These are phyloP conservation scores for Dipodomys spectabilis DNA, from an alignment of 2,113 vertebrate species.

Conservation along the genomic window DNA sequence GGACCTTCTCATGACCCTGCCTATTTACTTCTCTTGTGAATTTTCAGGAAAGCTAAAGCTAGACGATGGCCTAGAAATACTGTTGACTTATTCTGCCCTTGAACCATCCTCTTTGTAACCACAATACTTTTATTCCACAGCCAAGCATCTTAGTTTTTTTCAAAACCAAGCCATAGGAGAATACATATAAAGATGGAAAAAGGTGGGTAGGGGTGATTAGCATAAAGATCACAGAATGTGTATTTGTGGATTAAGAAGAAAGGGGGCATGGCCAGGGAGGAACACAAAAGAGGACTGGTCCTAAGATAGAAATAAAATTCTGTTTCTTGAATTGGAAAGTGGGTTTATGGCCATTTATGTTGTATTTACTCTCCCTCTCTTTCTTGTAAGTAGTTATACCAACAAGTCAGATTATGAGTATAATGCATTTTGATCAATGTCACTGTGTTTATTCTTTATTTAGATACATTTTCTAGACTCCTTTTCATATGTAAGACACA, in stretches of 20 bases:
- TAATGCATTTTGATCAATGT: too few relatives aligned
- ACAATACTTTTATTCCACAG: background rate
- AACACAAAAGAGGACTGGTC: background rate
- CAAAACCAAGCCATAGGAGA: background rate
- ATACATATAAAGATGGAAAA: background rate
- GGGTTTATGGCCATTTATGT: background rate
- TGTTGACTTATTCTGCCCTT: background rate
- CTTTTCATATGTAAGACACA: background rate
- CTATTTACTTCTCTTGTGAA: background rate
- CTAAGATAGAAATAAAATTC: background rate
- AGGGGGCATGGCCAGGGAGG: background rate
- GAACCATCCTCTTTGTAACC: background rate
- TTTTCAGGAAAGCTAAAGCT: background rate
- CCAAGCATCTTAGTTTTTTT: background rate
- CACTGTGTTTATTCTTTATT: slow-evolving; percentile 3
- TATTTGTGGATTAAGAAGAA: background rate
- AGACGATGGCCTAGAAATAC: background rate
- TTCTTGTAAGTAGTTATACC: too few relatives aligned
- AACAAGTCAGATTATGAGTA: too few relatives aligned
- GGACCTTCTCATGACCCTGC: background rate
- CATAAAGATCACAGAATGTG: background rate
- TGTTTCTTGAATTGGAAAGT: slow-evolving; percentile 4
- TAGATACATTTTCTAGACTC: background rate
- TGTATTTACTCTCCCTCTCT: background rate
- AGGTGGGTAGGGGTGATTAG: background rate